Evolutionary conservation across 92 coral and sea anemone genomes (phyloP).

Genomic region (Isaurus tuberculatus): DNA sequence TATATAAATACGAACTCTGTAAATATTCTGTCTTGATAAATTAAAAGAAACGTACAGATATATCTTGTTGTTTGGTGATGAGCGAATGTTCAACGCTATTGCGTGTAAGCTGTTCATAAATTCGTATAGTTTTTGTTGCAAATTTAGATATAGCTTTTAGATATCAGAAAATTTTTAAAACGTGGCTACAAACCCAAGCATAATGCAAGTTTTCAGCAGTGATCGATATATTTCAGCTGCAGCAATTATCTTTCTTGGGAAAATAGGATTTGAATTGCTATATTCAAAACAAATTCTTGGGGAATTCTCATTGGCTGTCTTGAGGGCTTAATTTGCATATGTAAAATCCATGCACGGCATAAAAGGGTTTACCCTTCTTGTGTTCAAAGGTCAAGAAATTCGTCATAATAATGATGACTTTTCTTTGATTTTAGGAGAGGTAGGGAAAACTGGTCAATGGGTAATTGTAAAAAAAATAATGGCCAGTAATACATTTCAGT

Average conservation of each 20-base stretch:
- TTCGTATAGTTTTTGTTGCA: neutral
- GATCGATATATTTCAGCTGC: conserved; percentile 13
- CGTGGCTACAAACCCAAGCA: neutral
- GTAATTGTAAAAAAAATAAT: too few species aligned
- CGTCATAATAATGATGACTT: too few species aligned
- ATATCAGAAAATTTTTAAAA: neutral
- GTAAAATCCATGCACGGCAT: neutral
- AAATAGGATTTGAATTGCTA: neutral
- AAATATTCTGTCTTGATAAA: conserved; percentile 28
- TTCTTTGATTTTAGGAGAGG: too few species aligned
- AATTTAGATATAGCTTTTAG: neutral
- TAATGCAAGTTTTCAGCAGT: conserved; percentile 22
- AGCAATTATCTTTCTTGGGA: too few species aligned
- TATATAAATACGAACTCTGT: conserved; percentile 40
- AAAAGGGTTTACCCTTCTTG: neutral
- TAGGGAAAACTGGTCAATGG: too few species aligned
- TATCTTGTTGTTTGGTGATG: neutral
- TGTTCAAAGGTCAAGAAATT: too few species aligned
- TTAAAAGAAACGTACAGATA: conserved; percentile 35
- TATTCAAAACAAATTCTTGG: conserved; percentile 24
- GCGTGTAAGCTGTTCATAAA: conserved; percentile 7
- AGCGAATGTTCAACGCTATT: neutral
- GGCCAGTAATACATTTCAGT: too few species aligned
- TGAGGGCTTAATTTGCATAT: conserved; percentile 22
- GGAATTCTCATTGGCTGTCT: conserved; percentile 9